Evolutionary conservation across 2,888 invertebrate species (phyloP), one percentile per base, ranked within the genome.

Genomic region (Limnephilus auricula): DNA sequence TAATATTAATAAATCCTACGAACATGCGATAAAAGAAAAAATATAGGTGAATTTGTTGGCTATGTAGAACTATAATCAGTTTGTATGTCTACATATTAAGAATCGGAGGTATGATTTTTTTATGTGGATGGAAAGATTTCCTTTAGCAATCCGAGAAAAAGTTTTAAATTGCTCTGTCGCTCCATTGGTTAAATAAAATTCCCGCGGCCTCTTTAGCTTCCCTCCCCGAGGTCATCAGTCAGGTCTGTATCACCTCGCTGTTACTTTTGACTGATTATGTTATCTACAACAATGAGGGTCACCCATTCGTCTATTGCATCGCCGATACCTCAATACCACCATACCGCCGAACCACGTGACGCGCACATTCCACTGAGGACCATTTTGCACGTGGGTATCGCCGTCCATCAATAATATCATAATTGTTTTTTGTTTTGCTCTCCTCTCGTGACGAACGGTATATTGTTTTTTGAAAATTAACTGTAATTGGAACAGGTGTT

Each of bases 251-350:
- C 89, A 79, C 89, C 89, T 89, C 79, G 34, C 79, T 79, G 79
- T 89, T 79, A 40, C 79, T 79, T 79, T 89, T 89, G 89, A 91
- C 91, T 91, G 90, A 91, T 91, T 91, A 91, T 91, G 91, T 91
- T 90, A 91, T 91, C 82, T 83, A 37, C 79, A 79, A 89, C 89
- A 89, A 89, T 89, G 15, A 40, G 9, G 89, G 79, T 89, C 85
- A 79, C 91, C 86, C 78, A 82, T 89, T 78, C 65, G 65, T 31
- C 84, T n/a, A 65, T 34, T 37, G 85, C 37, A 85, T n/a, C 65
- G 25, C 65, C 65, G 80, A 31, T 80, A 80, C 32, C 80, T 80
- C 80, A 32, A 31, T 80, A 80, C 32, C 80, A 32, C 80, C 31
- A 15, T 31, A 32, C 80, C 32, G 31, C 80, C 25, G 6, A 18